Conservation (phyloP, 2,113 vertebrate species). For the Mungos mungo region DNA sequence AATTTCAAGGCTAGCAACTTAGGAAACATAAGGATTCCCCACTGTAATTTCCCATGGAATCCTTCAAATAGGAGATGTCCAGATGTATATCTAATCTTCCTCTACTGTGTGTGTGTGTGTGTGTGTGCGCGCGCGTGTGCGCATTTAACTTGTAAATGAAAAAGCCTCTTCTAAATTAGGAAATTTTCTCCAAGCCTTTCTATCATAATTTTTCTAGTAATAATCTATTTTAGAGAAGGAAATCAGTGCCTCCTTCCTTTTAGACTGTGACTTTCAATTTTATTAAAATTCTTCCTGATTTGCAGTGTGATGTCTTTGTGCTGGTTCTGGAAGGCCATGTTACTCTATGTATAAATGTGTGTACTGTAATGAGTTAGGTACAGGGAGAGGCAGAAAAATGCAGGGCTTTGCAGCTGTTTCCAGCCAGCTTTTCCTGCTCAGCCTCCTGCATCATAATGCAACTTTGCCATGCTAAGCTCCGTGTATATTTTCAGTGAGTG, state of each 20-base stretch:
- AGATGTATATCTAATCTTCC: neutral
- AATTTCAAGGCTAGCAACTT: conserved; percentile 15
- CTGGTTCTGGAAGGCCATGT: neutral
- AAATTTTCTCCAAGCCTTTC: conserved; percentile 22
- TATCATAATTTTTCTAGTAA: neutral
- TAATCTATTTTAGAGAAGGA: conserved; percentile 8
- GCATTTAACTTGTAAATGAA: neutral
- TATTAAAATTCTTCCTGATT: neutral
- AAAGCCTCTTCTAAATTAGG: neutral
- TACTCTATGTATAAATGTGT: neutral
- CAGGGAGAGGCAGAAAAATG: neutral
- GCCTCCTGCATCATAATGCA: neutral
- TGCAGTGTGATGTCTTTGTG: neutral
- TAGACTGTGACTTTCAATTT: neutral
- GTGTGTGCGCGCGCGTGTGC: neutral
- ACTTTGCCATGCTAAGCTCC: neutral
- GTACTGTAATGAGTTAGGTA: neutral
- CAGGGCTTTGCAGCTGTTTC: neutral
- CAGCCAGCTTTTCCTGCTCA: neutral
- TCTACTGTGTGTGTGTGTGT: neutral
- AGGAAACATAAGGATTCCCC: neutral
- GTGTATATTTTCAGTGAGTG: neutral
- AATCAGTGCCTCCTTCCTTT: neutral
- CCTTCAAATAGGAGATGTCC: neutral
- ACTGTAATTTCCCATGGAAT: neutral